Evolutionary conservation across 2,113 vertebrate genomes (phyloP), one percentile per base, ranked within the genome.

Genomic region (Dromas ardeola): DNA sequence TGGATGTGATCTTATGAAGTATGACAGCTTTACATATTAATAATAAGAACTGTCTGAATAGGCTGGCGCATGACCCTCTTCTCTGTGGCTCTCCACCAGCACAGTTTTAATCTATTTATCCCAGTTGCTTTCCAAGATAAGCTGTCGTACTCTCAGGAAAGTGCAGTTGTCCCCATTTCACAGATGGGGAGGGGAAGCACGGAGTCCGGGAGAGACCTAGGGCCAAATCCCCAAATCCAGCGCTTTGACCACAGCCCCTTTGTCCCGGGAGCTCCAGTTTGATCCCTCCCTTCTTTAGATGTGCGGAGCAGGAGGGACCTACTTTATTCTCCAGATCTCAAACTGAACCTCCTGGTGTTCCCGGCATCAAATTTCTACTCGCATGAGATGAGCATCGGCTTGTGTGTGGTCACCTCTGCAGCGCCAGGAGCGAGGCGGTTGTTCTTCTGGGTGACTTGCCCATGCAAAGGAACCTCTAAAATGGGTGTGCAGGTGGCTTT

Each of bases 1-100:
- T 93, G 96, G 95, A 91, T 94, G 96, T 96, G 97, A 97, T 97
- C 96, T 97, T 96, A 97, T 96, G 97, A 97, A 95, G 96, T 97
- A 96, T 94, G 97, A 97, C 96, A 97, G 97, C 95, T 97, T 97
- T 96, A 96, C 95, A 95, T 96, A 96, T 97, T 97, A 97, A 96
- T 97, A 97, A 95, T 93, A 95, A 90, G 90, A 92, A 91, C 95
- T 66, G 76, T 73, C 90, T 96, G 97, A 97, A 90, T 93, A 88
- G 95, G 79, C 95, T 94, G 95, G 62, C 32, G 69, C 94, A 62
- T 92, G 95, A 97, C 97, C 96, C 95, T 96, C 85, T 96, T 95
- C 95, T 97, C 91, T 10, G 56, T 47, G 73, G 40, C 93, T 96
- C 88, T 97, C 83, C 76, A 86, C 84, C 87, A 93, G 87, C 85